phyloP scores from a whole-genome alignment of 2,113 vertebrate species.

The Chloebia gouldiae region DNA sequence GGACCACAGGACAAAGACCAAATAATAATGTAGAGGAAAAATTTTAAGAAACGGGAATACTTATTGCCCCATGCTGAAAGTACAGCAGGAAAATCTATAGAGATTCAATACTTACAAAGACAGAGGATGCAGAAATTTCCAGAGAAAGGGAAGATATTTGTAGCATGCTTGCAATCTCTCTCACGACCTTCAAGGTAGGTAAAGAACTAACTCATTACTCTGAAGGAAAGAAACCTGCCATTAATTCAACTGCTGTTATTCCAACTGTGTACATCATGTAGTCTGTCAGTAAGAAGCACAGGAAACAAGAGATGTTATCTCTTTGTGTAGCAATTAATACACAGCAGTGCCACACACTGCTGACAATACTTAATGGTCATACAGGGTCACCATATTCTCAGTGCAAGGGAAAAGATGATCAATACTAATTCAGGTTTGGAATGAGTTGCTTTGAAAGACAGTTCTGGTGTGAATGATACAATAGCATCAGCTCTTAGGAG shows the following conservation, averaged over 20 bases:
- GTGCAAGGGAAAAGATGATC: neutral
- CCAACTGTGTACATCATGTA: neutral
- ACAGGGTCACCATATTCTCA: neutral
- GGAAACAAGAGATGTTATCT: neutral
- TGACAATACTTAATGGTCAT: neutral
- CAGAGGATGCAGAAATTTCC: neutral
- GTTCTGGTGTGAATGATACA: neutral
- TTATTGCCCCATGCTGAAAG: neutral
- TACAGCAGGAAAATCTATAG: neutral
- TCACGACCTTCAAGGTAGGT: neutral
- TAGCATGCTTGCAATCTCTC: neutral
- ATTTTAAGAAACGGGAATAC: accelerated
- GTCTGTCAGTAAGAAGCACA: neutral
- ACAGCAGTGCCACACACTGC: neutral
- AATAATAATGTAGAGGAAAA: neutral
- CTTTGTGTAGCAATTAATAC: neutral
- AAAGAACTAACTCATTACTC: neutral
- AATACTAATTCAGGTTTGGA: neutral
- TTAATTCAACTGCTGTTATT: neutral
- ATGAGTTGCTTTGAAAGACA: neutral
- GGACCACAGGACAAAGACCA: neutral
- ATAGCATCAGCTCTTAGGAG: neutral
- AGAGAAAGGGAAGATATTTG: neutral
- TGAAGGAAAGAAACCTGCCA: neutral
- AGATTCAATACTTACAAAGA: neutral